phyloP scores from a whole-genome alignment of 2,113 vertebrate species.

The Rhinichthys klamathensis region DNA sequence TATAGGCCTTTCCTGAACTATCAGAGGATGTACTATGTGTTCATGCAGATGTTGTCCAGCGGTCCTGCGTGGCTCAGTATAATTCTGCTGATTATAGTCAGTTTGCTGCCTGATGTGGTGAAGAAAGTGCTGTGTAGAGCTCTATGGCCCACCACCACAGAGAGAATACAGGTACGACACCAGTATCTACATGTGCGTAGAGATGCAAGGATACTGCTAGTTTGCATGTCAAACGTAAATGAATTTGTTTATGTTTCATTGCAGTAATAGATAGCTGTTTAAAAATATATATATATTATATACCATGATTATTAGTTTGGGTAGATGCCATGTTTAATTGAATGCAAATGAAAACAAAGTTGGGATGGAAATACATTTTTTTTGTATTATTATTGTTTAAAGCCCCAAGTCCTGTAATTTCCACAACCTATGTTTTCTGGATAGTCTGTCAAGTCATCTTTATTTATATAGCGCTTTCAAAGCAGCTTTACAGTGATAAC shows the following conservation, averaged over 20 bases:
- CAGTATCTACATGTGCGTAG: background rate
- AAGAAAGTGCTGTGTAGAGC: conserved; percentile 91
- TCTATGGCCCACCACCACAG: conserved; percentile 92
- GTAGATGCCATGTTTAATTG: background rate
- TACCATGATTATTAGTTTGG: background rate
- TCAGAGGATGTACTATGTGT: conserved; percentile 98
- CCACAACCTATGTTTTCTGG: background rate
- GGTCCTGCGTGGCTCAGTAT: conserved; percentile 96
- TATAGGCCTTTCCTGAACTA: conserved; percentile 97
- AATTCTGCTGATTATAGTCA: conserved; percentile 86
- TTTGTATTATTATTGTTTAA: background rate
- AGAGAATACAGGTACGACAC: conserved; percentile 87
- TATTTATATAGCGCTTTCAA: too few species aligned
- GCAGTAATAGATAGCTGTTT: conserved; percentile 11
- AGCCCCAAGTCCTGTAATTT: background rate
- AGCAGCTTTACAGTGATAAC: too few species aligned
- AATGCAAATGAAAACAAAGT: background rate
- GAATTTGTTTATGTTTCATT: conserved; percentile 41
- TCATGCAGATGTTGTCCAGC: conserved; percentile 96
- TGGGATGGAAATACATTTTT: background rate
- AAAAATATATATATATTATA: background rate
- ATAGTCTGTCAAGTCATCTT: background rate
- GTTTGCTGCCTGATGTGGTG: conserved; percentile 92
- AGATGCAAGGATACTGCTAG: background rate
- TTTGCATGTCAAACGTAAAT: background rate